Conservation (phyloP, 2,888 invertebrate species). For the Melanchra persicariae region DNA sequence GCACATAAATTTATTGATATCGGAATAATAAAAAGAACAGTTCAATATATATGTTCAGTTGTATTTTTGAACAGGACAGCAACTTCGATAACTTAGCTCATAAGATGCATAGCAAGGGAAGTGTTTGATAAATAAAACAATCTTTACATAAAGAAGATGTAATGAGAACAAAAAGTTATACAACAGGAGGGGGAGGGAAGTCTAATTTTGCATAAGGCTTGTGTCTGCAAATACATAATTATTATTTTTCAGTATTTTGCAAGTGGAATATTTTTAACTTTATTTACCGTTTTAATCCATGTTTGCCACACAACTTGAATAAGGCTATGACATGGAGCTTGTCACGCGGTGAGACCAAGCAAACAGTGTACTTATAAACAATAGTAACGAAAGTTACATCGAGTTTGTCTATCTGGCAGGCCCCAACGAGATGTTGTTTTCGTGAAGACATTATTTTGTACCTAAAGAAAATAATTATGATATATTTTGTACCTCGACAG, state of each 20-base stretch:
- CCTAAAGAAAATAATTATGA: too few relatives aligned
- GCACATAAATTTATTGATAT: too few relatives aligned
- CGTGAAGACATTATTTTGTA: too few relatives aligned
- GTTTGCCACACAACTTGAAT: not conserved
- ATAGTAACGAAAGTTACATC: not conserved
- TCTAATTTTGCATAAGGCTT: too few relatives aligned
- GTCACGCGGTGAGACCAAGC: not conserved
- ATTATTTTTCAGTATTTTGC: not conserved
- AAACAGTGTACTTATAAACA: constrained; percentile 5
- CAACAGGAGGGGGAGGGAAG: not conserved
- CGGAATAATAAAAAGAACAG: too few relatives aligned
- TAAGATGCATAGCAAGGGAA: not conserved
- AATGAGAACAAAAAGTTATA: constrained; percentile 45
- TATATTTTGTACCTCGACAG: too few relatives aligned
- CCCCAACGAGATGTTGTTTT: too few relatives aligned
- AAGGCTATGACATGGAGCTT: not conserved
- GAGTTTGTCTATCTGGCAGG: too few relatives aligned
- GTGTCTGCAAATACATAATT: not conserved
- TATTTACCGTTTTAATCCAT: not conserved
- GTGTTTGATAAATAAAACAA: constrained; percentile 28
- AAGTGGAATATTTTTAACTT: not conserved
- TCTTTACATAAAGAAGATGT: constrained; percentile 14
- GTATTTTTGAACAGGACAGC: too few relatives aligned
- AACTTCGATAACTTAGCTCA: too few relatives aligned
- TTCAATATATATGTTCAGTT: too few relatives aligned